Base-by-base conservation (phyloP, 35 echinoderm and acorn worm genomes). In the Heliocidaris tuberculata region DNA sequence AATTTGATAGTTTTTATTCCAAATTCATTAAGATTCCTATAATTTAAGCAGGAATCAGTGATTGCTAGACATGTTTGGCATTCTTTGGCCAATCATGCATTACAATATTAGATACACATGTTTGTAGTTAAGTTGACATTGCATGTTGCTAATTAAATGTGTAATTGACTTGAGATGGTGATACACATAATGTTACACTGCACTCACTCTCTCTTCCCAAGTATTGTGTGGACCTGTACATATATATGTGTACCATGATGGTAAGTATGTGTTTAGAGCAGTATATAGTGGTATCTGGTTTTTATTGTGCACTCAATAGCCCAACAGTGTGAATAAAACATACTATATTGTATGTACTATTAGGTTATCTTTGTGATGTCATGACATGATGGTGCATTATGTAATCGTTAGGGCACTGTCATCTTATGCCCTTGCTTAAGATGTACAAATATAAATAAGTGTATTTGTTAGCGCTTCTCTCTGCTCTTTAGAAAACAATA, bases 381-480 rank as follows among this genome's bases (percentile, higher is more conserved):
- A 78, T 78, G 65, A 78, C 27, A 78, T 78, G n/a, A 78, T 78
- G 65, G 65, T 78, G 65, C 65, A n/a, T 78, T 78, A 78, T 78
- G 65, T 78, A 78, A 78, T 78, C 65, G 27, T 78, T 78, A 78
- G 65, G 65, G 65, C 65, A 0, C 65, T n/a, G 15, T 78, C 65
- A 78, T 21, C 27, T 21, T 21, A 24, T 78, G 65, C 65, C 21
- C 65, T n/a, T 78, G 21, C 65, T 27, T 78, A 78, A 78, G 5
- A 78, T 78, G 65, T 78, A 78, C 7, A 78, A 78, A n/a, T 78
- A 78, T 78, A 78, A 78, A 78, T 78, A 78, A 27, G 7, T 78
- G 65, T 78, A 56, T 15, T 56, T 56, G 21, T 78, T 27, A 27
- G 15, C 5, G 15, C 65, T 78, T 78, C 65, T 78, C 65, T 78